Percentiles rank a stretch among this genome's conserved stretches.
Evolutionary conservation across 2,113 vertebrate species (phyloP).

Genomic region (Irena cyanogastra): DNA sequence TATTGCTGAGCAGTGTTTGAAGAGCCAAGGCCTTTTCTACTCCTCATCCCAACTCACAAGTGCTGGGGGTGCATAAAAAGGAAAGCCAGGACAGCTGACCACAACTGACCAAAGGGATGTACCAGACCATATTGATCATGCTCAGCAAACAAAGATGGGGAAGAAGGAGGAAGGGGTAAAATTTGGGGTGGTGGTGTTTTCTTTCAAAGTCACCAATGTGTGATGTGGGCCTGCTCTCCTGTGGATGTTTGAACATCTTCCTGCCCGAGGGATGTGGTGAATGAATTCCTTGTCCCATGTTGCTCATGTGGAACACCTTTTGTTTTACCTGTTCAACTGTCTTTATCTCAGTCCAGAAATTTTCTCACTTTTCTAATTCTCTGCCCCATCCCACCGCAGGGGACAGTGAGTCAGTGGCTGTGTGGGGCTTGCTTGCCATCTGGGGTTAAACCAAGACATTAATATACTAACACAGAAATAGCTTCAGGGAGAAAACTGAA

Average conservation of each 20-base stretch:
- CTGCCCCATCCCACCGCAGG: neutral
- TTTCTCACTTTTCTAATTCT: neutral
- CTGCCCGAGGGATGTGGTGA: too few relatives aligned
- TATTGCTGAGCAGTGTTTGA: neutral
- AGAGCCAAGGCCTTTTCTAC: neutral
- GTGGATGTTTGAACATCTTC: neutral
- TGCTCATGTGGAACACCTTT: neutral
- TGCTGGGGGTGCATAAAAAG: neutral
- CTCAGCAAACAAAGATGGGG: neutral
- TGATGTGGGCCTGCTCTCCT: neutral
- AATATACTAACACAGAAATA: neutral
- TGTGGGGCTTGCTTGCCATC: neutral
- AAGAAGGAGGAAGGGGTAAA: neutral
- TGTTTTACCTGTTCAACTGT: neutral
- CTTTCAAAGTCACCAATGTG: neutral
- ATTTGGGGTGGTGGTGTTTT: neutral
- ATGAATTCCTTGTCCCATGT: neutral
- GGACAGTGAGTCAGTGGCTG: neutral
- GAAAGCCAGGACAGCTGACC: neutral
- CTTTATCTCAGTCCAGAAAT: neutral
- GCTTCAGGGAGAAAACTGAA: neutral
- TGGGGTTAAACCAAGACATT: neutral
- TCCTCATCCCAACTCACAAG: neutral
- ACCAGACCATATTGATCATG: neutral
- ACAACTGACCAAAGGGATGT: neutral